These are phyloP conservation scores for Pseudolycoriella hygida DNA, from an alignment of 2,888 invertebrate species.

Conservation along the genomic window DNA sequence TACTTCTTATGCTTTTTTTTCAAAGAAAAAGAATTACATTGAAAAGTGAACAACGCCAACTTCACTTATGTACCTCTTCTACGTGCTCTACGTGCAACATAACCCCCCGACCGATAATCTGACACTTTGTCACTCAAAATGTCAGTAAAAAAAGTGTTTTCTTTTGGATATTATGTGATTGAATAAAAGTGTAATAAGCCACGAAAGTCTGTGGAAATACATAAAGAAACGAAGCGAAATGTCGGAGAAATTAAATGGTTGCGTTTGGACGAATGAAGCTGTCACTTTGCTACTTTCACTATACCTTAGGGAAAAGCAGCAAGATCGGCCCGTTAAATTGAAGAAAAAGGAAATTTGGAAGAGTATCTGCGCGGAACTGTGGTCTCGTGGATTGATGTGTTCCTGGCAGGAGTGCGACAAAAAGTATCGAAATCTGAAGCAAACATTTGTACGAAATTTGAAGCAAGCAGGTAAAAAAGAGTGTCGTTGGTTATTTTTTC, in stretches of 20 bases:
- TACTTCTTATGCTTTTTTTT: too few species aligned
- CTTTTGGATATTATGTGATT: too few species aligned
- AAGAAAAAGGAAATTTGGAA: conserved; percentile 3
- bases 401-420: conserved; percentile 4
- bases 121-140: too few species aligned
- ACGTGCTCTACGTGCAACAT: too few species aligned
- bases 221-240: too few species aligned
- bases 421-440: conserved; percentile 2
- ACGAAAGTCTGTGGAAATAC: too few species aligned
- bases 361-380: not conserved
- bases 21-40: too few species aligned
- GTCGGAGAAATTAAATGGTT: not conserved
- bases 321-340: conserved; percentile 1
- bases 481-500: conserved; percentile 3
- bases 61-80: too few species aligned
- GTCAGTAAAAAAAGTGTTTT: too few species aligned
- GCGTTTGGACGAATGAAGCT: conserved; percentile 2
- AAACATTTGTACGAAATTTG: conserved; percentile 3
- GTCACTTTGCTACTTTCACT: conserved; percentile 2
- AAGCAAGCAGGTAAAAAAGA: not conserved
- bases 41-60: too few species aligned
- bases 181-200: too few species aligned
- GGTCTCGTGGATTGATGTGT: not conserved
- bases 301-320: not conserved
- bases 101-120: too few species aligned